Percentiles rank a stretch among this genome's conserved stretches.
Conservation (phyloP, 1,140 invertebrate species). For the Halesus radiatus region DNA sequence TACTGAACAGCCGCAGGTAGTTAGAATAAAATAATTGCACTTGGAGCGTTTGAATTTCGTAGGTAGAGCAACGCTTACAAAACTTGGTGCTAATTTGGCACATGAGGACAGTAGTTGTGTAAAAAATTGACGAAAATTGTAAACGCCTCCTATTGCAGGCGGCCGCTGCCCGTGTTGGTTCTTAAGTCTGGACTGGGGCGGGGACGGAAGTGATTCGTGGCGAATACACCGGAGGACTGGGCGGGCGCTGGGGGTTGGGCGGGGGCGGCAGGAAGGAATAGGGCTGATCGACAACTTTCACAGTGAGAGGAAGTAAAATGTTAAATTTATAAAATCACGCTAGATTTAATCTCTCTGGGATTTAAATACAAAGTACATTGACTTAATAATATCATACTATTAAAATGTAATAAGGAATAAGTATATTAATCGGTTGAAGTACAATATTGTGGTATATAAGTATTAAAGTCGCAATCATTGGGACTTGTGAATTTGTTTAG, state of each 20-base stretch:
- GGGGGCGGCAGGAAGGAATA: background rate
- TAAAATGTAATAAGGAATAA: too few relatives aligned
- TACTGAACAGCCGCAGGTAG: constrained; percentile 37
- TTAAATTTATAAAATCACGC: background rate
- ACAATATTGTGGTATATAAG: background rate
- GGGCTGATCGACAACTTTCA: constrained; percentile 42
- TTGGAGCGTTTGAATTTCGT: constrained; percentile 28
- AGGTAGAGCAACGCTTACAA: background rate
- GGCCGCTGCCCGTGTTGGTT: constrained; percentile 42
- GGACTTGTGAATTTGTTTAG: too few relatives aligned
- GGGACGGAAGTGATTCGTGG: background rate
- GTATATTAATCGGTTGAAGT: background rate
- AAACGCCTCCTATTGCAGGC: constrained; percentile 28
- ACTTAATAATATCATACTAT: too few relatives aligned
- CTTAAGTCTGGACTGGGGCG: constrained; percentile 28
- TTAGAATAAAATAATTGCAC: background rate
- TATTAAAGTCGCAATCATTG: background rate
- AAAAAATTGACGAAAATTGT: background rate
- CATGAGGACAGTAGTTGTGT: background rate
- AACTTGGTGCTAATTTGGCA: constrained; percentile 2
- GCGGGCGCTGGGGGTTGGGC: background rate
- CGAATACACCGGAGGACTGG: background rate
- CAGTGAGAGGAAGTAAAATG: constrained; percentile 1
- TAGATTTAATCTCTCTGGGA: too few relatives aligned
- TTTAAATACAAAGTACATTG: too few relatives aligned